A percentile compares a stretch with the other conserved stretches of the same genome.
Conservation (phyloP, 2,797 vertebrate species). For the Ctenosaura bakeri region DNA sequence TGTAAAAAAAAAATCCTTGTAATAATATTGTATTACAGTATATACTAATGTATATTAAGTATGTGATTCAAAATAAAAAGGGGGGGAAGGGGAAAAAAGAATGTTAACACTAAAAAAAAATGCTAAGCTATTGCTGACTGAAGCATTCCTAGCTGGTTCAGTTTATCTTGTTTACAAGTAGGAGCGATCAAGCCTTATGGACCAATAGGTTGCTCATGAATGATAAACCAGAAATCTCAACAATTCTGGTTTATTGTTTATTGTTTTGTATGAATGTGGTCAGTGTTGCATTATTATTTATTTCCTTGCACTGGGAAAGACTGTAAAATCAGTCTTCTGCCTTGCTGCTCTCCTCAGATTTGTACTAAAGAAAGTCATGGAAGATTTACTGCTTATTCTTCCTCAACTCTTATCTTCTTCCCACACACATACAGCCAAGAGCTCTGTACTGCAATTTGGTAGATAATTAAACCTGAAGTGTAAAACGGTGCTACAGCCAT, state of each 20-base stretch:
- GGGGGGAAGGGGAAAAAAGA: no score
- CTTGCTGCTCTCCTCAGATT: not conserved
- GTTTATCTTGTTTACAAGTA: not conserved
- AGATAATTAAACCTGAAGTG: constrained; percentile 41
- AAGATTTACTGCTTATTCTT: constrained; percentile 59
- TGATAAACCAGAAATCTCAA: not conserved
- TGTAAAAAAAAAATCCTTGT: no score
- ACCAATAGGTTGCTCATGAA: not conserved
- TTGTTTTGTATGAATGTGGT: not conserved
- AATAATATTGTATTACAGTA: no score
- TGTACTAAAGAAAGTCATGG: constrained; percentile 7
- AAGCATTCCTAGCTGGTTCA: not conserved
- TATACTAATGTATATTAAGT: no score
- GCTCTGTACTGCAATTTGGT: fast-evolving
- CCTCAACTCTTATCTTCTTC: constrained; percentile 44
- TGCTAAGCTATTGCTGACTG: not conserved
- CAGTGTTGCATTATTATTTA: not conserved
- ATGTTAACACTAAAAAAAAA: not conserved
- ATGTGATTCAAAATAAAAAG: no score
- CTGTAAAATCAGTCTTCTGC: not conserved
- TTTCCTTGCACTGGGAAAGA: not conserved
- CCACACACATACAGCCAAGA: not conserved
- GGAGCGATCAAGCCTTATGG: not conserved
- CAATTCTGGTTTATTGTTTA: not conserved
- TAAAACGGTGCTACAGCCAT: constrained; percentile 29